phyloP scores from a whole-genome alignment of 2,888 invertebrate genomes.

The Spatulosminthurus flaviceps region DNA sequence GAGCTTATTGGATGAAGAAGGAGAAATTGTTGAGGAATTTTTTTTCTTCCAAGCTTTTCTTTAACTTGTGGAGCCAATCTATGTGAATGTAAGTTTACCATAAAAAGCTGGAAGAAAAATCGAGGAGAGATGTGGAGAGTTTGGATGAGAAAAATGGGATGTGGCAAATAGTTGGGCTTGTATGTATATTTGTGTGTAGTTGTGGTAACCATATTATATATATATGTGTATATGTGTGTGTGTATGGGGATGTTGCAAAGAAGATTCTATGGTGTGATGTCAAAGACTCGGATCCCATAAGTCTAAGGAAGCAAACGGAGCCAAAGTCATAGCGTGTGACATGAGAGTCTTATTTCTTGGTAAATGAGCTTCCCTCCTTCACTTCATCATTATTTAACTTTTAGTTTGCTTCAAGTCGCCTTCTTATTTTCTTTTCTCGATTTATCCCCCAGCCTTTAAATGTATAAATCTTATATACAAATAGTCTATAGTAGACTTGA shows the following conservation, averaged over 20 bases:
- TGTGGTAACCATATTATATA: too few species aligned
- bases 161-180: conserved; percentile 24
- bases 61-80: too few species aligned
- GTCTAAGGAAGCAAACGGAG: not conserved
- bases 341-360: not conserved
- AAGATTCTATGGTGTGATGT: too few species aligned
- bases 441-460: not conserved
- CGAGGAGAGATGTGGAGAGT: not conserved
- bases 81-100: not conserved
- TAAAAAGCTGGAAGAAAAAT: conserved; percentile 4
- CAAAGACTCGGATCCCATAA: not conserved
- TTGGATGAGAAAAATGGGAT: conserved; percentile 30
- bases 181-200: too few species aligned
- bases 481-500: too few species aligned
- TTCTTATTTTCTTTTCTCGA: conserved; percentile 21
- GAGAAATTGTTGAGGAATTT: not conserved
- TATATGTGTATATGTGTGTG: too few species aligned
- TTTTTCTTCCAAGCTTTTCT: too few species aligned
- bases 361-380: conserved; percentile 20
- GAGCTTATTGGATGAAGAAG: too few species aligned
- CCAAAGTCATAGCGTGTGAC: conserved; percentile 20
- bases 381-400: conserved; percentile 9
- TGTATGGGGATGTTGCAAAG: too few species aligned
- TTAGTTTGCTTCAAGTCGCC: conserved; percentile 18
- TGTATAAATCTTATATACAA: not conserved